These are phyloP conservation scores for Centropyge bicolor DNA, from an alignment of 2,797 vertebrate genomes.

Conservation along the genomic window DNA sequence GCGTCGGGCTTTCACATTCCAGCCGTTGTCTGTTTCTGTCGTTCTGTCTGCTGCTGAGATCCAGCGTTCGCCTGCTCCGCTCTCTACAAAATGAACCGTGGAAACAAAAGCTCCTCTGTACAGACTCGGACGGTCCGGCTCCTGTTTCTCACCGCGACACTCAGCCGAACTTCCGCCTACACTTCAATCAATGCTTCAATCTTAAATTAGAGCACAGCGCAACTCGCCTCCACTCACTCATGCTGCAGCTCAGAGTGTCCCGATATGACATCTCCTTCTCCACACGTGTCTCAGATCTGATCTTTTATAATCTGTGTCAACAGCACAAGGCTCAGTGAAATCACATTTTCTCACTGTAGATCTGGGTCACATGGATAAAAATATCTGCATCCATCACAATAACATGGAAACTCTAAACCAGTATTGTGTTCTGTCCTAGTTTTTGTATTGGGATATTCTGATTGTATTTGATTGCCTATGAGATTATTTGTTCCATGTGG, in stretches of 20 bases:
- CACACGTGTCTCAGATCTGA: neutral
- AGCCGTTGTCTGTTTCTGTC: conserved; percentile 64
- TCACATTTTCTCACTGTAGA: conserved; percentile 4
- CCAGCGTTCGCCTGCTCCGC: neutral
- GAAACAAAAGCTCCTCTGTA: conserved; percentile 71
- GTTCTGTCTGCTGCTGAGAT: conserved; percentile 36
- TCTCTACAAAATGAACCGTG: conserved; percentile 21
- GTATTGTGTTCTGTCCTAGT: neutral
- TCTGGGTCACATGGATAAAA: conserved; percentile 9
- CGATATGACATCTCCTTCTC: neutral
- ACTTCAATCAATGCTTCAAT: conserved; percentile 24
- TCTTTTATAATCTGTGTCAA: neutral
- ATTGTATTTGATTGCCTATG: neutral
- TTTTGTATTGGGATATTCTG: neutral
- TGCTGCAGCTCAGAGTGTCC: neutral
- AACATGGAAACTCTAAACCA: conserved; percentile 1
- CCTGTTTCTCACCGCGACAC: conserved; percentile 38
- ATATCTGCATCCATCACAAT: neutral
- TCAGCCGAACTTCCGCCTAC: conserved; percentile 10
- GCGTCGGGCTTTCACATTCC: conserved; percentile 60
- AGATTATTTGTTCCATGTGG: conserved; percentile 22
- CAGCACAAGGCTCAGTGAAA: neutral
- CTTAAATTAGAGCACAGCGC: conserved; percentile 14
- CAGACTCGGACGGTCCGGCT: conserved; percentile 23
- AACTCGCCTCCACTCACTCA: neutral